These are phyloP conservation scores for Tenualosa ilisha DNA, from an alignment of 2,797 vertebrate species.

Conservation along the genomic window DNA sequence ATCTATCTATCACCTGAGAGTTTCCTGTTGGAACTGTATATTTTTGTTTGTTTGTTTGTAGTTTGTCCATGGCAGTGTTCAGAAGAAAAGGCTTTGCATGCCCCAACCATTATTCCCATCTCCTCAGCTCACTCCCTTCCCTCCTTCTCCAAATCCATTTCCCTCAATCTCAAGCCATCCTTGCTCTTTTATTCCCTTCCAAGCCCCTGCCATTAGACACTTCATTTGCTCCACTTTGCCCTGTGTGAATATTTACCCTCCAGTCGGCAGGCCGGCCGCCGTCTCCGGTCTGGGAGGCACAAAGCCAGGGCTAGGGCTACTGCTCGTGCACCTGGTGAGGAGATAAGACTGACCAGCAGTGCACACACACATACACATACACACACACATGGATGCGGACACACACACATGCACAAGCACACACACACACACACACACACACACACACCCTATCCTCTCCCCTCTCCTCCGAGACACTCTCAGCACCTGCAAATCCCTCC, in stretches of 20 bases:
- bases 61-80: background rate
- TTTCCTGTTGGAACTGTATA: too few species aligned
- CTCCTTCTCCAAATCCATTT: constrained; percentile 19
- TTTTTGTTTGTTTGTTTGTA: background rate
- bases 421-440: constrained; percentile 3
- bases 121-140: background rate
- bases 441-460: background rate
- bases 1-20: too few species aligned
- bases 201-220: constrained; percentile 42
- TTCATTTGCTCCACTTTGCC: constrained; percentile 41
- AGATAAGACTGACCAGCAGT: constrained; percentile 36
- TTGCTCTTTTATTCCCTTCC: constrained; percentile 25
- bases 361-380: background rate
- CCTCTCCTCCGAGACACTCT: constrained; percentile 20
- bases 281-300: background rate
- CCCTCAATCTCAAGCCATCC: constrained; percentile 14
- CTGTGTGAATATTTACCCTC: constrained; percentile 46
- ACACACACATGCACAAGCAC: background rate
- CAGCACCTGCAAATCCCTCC: constrained; percentile 36
- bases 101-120: background rate
- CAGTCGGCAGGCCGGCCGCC: background rate
- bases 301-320: background rate
- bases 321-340: background rate
- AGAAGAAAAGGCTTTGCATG: background rate
- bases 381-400: background rate